Percentiles rank a stretch among this genome's conserved stretches.
phyloP scores from a whole-genome alignment of 2,888 invertebrate genomes.

The Pycnomerus fuliginosus region DNA sequence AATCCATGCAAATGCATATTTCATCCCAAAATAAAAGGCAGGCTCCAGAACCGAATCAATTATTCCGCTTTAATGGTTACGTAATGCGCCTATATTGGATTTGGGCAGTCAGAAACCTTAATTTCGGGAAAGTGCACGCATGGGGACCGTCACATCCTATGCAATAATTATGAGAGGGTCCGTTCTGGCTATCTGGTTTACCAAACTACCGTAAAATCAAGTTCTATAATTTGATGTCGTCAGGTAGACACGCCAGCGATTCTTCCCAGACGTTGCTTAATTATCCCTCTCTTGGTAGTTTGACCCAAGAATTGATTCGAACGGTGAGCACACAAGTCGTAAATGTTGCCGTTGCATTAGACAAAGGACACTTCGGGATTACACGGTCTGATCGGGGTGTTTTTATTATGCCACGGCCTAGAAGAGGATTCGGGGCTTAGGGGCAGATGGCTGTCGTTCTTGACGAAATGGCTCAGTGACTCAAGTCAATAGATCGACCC shows the following conservation, averaged over 20 bases:
- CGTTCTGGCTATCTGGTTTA: constrained; percentile 23
- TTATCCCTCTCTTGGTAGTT: no score
- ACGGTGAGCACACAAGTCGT: no score
- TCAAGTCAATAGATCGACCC: no score
- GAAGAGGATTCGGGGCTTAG: constrained; percentile 13
- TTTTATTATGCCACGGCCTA: constrained; percentile 15
- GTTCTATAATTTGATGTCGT: constrained; percentile 24
- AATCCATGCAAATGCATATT: no score
- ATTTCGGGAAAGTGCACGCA: constrained; percentile 23
- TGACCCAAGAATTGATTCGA: no score
- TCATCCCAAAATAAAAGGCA: no score
- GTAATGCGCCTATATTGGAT: constrained; percentile 19
- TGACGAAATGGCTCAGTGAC: constrained; percentile 14
- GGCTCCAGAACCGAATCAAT: no score
- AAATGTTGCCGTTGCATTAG: not conserved
- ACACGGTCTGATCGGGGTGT: constrained; percentile 9
- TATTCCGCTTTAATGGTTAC: constrained; percentile 19
- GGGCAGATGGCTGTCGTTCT: constrained; percentile 10
- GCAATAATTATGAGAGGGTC: constrained; percentile 34
- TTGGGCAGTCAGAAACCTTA: constrained; percentile 18
- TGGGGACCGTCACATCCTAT: constrained; percentile 27
- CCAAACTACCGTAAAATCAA: constrained; percentile 32
- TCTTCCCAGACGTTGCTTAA: no score
- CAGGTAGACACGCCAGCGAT: constrained; percentile 30
- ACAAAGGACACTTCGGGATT: constrained; percentile 12